These are phyloP conservation scores for Chaetogeoica ovagalla DNA, from an alignment of 2,888 invertebrate genomes.

Conservation along the genomic window DNA sequence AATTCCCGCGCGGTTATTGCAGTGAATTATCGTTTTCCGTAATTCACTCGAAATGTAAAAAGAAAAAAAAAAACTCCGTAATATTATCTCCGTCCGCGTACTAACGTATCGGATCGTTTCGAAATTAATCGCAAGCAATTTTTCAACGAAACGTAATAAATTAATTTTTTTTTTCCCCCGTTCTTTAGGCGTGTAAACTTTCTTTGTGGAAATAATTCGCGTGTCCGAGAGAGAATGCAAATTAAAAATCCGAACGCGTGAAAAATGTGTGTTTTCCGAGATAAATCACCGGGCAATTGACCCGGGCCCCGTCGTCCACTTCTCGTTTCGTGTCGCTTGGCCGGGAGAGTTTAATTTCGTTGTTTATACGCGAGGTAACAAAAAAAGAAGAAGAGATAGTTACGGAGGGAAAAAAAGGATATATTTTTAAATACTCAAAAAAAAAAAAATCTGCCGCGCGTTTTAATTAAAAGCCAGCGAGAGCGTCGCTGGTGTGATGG, in stretches of 20 bases:
- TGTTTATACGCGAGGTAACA: too few species aligned
- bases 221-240: neutral
- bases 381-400: too few species aligned
- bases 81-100: too few species aligned
- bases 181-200: neutral
- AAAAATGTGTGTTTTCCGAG: constrained; percentile 24
- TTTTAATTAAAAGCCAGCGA: constrained; percentile 44
- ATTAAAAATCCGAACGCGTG: constrained; percentile 26
- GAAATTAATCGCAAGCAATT: constrained; percentile 8
- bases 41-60: too few species aligned
- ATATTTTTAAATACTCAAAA: neutral
- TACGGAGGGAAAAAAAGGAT: too few species aligned
- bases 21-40: too few species aligned
- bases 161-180: neutral
- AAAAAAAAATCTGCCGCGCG: neutral
- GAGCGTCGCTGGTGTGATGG: neutral
- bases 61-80: too few species aligned
- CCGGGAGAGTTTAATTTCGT: too few species aligned
- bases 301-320: constrained; percentile 5
- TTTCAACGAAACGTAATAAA: neutral
- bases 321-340: neutral
- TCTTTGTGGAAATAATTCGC: neutral
- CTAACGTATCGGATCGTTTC: constrained; percentile 11
- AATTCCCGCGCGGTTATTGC: too few species aligned
- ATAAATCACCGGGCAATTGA: constrained; percentile 25